Evolutionary conservation across 2,797 vertebrate genomes (phyloP), one percentile per base, ranked within the genome.

Genomic region (Sebastes glaucus): DNA sequence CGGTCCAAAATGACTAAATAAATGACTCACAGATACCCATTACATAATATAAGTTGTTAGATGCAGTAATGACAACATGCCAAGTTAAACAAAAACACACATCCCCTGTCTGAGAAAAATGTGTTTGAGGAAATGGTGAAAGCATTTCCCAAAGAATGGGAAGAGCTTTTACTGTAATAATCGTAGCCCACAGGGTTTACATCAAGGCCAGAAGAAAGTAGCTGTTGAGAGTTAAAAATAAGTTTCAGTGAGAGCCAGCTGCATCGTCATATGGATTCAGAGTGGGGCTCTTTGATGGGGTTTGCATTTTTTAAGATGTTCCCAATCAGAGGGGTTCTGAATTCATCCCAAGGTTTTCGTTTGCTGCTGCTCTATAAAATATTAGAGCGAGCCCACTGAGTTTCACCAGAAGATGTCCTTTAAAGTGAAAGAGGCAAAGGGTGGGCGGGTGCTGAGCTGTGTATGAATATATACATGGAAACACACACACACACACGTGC

Each of bases 241-340:
- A 9, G 63, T 78, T 76, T 46, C 22, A 70, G 67, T 22, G 69
- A 57, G 62, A 73, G 57, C 72, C 78, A 77, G 74, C 77, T 74
- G 83, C 78, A 59, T 80, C 82, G 86, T 93, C 76, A 75, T 87
- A 71, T 86, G 87, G 88, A 86, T 86, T 83, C 87, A 87, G 55
- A 83, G 76, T 52, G 57, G 9, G 81, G 70, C 83, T 85, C 93
- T 95, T 95, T 95, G 93, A 95, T 90, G 92, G 87, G 83, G 89
- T 94, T 95, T 94, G 93, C 92, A 95, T 95, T 94, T 95, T 94
- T 94, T 86, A 94, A 91, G 73, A 87, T 77, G 78, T 89, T 91
- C 90, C 90, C 88, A 84, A 89, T 88, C 92, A 90, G 81, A 86
- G 70, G 84, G 83, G 80, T 71, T 85, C 92, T 77, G 80, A 87